Percentiles rank a stretch among this genome's conserved stretches.
Conservation (phyloP, 2,797 vertebrate genomes). For the Sebastes melanostomus region DNA sequence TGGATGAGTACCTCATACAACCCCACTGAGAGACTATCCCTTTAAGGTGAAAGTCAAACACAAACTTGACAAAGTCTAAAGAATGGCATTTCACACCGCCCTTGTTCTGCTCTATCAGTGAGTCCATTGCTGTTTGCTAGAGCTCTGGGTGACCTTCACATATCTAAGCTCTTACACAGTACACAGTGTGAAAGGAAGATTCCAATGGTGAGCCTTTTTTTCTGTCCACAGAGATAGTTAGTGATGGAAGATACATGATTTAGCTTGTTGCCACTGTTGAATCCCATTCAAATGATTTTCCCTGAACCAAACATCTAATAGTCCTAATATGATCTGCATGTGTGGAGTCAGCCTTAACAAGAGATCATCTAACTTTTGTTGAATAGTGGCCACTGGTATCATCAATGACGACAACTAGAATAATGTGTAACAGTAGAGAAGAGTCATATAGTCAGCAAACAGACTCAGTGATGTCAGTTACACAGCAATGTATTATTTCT, state of each 20-base stretch:
- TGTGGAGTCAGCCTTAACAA: neutral
- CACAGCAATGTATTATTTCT: neutral
- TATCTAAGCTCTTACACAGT: neutral
- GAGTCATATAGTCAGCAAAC: no score
- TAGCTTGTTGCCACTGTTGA: no score
- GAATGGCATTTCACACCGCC: slow-evolving; percentile 25
- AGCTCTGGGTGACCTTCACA: slow-evolving; percentile 31
- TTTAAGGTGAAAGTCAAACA: slow-evolving; percentile 48
- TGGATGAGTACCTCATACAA: neutral
- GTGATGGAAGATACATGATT: neutral
- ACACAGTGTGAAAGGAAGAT: neutral
- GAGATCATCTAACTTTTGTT: neutral
- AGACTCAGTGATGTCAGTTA: no score
- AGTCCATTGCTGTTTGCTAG: slow-evolving; percentile 31
- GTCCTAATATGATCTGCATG: neutral
- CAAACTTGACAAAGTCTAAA: neutral
- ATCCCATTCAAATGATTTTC: neutral
- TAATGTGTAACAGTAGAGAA: neutral
- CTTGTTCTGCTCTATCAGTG: slow-evolving; percentile 42
- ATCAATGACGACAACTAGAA: no score
- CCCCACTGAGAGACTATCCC: neutral
- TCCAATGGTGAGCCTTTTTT: neutral
- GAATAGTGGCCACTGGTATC: no score
- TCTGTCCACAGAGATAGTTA: neutral
- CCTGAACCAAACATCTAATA: neutral